Evolutionary conservation across 2,888 invertebrate genomes (phyloP), one percentile per base, ranked within the genome.

Genomic region (Seira ritae): DNA sequence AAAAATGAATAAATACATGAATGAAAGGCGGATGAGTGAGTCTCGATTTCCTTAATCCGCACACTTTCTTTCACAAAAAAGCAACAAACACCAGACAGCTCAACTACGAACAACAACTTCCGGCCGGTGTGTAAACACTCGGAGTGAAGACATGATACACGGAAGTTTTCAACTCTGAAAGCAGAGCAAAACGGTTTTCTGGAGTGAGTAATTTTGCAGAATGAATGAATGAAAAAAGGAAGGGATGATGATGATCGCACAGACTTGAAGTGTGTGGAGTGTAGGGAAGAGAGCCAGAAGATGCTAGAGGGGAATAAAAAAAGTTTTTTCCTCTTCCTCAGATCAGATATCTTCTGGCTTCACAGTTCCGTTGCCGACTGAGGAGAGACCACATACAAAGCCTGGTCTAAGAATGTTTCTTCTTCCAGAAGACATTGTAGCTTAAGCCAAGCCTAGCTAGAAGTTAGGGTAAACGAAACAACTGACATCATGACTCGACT

Each of bases 121-220:
- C 80, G 73, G 80, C 80, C 80, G 80, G 80, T 74, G 68, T 73
- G 80, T 80, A 80, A 80, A 80, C 80, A 80, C 71, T 17, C 12
- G 4, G 60, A 60, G 60, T 60, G 15, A 60, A 60, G 60, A 60
- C 60, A n/a, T 8, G 42, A 42, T 60, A 60, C n/a, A 60, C 60
- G 60, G 60, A 60, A 60, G 60, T 60, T n/a, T 60, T 60, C 60
- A 60, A 60, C 60, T 60, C 60, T 12, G 60, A 10, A 60, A 42
- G 12, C 42, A 42, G 42, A 42, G 42, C 12, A 42, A 12, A 42
- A 42, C 42, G 6, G 6, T n/a, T 60, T 42, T 42, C 42, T 60
- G 15, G 60, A 60, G 60, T 60, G 55, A 62, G 72, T 72, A 72
- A 72, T 60, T 72, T 72, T 72, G 72, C 55, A 62, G 62, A 72